phyloP scores from a whole-genome alignment of 2,888 invertebrate genomes.

The Cerceris rybyensis region DNA sequence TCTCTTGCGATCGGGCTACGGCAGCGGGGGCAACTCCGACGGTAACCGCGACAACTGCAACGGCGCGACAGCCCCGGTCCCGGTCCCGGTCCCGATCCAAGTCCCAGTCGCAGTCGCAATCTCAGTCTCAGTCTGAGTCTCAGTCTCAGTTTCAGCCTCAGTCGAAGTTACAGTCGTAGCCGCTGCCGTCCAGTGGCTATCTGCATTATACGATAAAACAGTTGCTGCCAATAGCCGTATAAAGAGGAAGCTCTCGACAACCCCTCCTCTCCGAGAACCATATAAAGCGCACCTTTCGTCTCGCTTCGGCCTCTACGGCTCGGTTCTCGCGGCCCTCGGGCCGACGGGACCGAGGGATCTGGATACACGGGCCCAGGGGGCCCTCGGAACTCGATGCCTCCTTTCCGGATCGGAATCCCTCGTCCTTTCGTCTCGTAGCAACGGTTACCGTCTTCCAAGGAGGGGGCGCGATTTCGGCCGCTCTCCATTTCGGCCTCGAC shows the following conservation, averaged over 20 bases:
- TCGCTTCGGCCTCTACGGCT: constrained; percentile 18
- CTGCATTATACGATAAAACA: constrained; percentile 78
- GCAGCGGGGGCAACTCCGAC: constrained; percentile 51
- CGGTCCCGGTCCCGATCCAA: no score
- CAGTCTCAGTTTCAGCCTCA: no score
- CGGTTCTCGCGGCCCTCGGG: constrained; percentile 8
- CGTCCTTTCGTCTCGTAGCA: neutral
- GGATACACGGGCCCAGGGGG: no score
- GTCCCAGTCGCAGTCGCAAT: no score
- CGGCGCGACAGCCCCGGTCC: no score
- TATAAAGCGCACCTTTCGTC: constrained; percentile 56
- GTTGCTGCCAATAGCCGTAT: constrained; percentile 72
- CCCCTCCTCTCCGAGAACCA: constrained; percentile 48
- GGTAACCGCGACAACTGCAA: constrained; percentile 1
- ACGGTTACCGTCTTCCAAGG: neutral
- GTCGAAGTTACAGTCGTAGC: constrained; percentile 24
- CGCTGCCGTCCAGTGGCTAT: constrained; percentile 70
- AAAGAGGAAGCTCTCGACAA: constrained; percentile 55
- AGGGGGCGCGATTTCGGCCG: no score
- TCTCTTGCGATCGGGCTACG: constrained; percentile 58
- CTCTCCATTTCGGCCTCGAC: constrained; percentile 27
- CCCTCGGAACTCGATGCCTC: no score
- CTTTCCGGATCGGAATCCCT: neutral
- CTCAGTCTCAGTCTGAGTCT: no score
- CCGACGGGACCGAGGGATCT: no score